Percentiles rank a stretch among this genome's conserved stretches.
phyloP scores from a whole-genome alignment of 2,888 invertebrate genomes.

The Dilophus febrilis region DNA sequence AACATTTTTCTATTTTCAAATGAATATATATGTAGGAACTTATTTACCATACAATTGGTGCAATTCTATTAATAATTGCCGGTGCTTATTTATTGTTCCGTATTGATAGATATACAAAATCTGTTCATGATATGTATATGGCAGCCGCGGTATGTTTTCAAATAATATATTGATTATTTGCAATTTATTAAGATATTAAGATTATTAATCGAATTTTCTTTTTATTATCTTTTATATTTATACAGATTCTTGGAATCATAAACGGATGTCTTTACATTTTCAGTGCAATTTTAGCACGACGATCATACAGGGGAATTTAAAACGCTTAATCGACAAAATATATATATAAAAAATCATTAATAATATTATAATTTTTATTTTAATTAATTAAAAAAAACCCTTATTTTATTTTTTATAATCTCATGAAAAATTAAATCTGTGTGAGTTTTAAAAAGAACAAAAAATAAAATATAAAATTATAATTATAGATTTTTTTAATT shows the following conservation, averaged over 20 bases:
- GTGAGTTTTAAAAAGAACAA: too few relatives aligned
- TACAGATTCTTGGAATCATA: not conserved
- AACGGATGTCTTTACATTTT: not conserved
- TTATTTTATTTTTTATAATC: too few relatives aligned
- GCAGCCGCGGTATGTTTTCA: slow-evolving; percentile 1
- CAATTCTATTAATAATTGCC: slow-evolving; percentile 52
- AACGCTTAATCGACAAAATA: too few relatives aligned
- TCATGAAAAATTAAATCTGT: too few relatives aligned
- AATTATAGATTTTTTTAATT: too few relatives aligned
- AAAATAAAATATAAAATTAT: too few relatives aligned
- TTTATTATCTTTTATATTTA: not conserved
- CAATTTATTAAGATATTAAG: not conserved
- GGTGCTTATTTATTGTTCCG: slow-evolving; percentile 28
- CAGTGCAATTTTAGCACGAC: slow-evolving; percentile 1
- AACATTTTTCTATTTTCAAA: not conserved
- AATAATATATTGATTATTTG: not conserved
- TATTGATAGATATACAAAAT: not conserved
- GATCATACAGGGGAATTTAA: slow-evolving; percentile 1
- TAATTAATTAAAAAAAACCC: too few relatives aligned
- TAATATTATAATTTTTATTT: too few relatives aligned
- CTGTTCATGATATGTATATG: not conserved
- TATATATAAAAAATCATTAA: too few relatives aligned
- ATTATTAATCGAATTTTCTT: not conserved
- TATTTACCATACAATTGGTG: slow-evolving; percentile 61
- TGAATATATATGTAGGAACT: too few relatives aligned